Evolutionary conservation across 1,140 invertebrate species (phyloP).

Genomic region (Caenorhabditis tropicalis): DNA sequence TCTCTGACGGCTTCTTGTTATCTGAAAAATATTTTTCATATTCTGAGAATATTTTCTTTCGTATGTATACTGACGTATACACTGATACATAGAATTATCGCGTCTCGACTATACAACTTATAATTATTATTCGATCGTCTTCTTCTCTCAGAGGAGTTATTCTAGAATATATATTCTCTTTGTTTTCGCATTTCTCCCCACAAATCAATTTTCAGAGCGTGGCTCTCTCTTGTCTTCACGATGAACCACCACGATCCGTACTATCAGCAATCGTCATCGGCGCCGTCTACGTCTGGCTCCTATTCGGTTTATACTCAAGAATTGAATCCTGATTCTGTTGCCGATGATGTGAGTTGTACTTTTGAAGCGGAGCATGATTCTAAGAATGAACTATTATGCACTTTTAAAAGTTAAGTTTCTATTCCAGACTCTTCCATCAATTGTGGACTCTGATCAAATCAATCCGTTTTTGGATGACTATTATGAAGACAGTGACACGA

Average conservation of each 20-base stretch:
- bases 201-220: too few species aligned
- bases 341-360: neutral
- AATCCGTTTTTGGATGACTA: constrained; percentile 49
- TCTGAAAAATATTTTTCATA: too few species aligned
- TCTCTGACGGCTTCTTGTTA: too few species aligned
- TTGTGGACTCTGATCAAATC: constrained; percentile 26
- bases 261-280: neutral
- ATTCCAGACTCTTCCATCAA: neutral
- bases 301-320: neutral
- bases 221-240: neutral
- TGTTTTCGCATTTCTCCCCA: neutral
- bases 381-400: neutral
- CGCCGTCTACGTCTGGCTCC: neutral
- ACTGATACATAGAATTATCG: too few species aligned
- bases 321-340: neutral
- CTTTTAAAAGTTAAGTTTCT: neutral
- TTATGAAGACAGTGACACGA: neutral
- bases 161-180: neutral
- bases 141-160: neutral
- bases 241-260: neutral
- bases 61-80: too few species aligned
- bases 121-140: too few species aligned
- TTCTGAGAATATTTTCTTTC: too few species aligned
- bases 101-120: too few species aligned
- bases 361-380: too few species aligned